These are phyloP conservation scores for Callopanchax toddi DNA, from an alignment of 2,113 vertebrate genomes.

Conservation along the genomic window DNA sequence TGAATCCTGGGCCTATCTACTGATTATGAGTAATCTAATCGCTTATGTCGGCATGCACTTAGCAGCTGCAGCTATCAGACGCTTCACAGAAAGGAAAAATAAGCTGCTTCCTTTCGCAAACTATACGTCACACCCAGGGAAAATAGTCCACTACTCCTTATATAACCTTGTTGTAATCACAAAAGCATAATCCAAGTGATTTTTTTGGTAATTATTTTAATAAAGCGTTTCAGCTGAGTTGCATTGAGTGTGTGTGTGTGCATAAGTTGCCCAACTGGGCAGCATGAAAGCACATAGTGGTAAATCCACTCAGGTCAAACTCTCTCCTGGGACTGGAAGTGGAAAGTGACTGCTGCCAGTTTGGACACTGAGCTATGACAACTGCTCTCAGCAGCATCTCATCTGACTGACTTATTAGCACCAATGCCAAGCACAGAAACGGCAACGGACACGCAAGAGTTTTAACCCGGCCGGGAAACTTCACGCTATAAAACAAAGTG, in stretches of 20 bases:
- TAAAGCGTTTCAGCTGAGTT: slow-evolving; percentile 19
- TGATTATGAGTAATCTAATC: slow-evolving; percentile 2
- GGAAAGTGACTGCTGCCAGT: slow-evolving; percentile 69
- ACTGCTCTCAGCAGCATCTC: slow-evolving; percentile 72
- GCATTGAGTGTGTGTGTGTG: slow-evolving; percentile 13
- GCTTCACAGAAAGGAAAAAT: no score
- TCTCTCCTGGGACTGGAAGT: slow-evolving; percentile 64
- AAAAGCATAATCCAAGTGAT: neutral
- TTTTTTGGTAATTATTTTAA: slow-evolving; percentile 8
- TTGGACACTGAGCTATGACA: slow-evolving; percentile 64
- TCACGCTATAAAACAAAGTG: slow-evolving; percentile 6
- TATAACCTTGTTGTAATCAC: neutral
- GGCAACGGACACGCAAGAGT: neutral
- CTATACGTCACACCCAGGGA: neutral
- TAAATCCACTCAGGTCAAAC: slow-evolving; percentile 70
- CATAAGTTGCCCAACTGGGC: slow-evolving; percentile 53
- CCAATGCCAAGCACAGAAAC: slow-evolving; percentile 41
- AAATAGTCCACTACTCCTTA: neutral
- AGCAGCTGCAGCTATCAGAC: slow-evolving; percentile 2
- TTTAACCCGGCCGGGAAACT: slow-evolving; percentile 16
- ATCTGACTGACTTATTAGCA: slow-evolving; percentile 64
- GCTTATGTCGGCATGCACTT: neutral
- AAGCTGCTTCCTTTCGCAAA: neutral
- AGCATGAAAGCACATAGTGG: slow-evolving; percentile 54
- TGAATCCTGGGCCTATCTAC: neutral